These are phyloP conservation scores for Oreortyx pictus DNA, from an alignment of 2,797 vertebrate species.

Conservation along the genomic window DNA sequence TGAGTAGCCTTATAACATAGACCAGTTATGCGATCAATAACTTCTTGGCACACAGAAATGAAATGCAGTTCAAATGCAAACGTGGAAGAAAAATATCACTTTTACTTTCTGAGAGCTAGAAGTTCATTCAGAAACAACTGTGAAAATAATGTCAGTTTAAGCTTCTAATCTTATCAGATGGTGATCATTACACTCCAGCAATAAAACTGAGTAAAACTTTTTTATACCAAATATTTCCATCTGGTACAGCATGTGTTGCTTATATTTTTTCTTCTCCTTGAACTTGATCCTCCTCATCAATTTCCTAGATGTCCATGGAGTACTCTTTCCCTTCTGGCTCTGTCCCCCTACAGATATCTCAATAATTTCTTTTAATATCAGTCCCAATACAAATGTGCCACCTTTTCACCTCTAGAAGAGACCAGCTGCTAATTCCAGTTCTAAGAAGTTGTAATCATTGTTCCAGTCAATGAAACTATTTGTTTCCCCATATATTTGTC, in stretches of 20 bases:
- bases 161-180: not conserved
- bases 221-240: conserved; percentile 8
- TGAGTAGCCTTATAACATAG: not conserved
- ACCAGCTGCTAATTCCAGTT: not conserved
- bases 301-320: fast-evolving
- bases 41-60: not conserved
- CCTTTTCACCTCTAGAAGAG: not conserved
- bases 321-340: not conserved
- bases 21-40: not conserved
- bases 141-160: not conserved
- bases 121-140: not conserved
- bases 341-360: not conserved
- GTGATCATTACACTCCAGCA: not conserved
- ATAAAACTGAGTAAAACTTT: not conserved
- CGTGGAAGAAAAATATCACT: not conserved
- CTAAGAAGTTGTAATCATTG: not conserved
- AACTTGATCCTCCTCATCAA: fast-evolving
- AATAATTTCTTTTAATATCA: not conserved
- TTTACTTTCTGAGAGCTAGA: not conserved
- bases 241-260: not conserved
- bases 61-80: not conserved
- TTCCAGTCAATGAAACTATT: not conserved
- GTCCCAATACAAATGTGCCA: not conserved
- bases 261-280: not conserved
- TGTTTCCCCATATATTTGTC: not conserved